Conservation (phyloP, 1,140 invertebrate genomes). For the Rhagoletis pomonella region DNA sequence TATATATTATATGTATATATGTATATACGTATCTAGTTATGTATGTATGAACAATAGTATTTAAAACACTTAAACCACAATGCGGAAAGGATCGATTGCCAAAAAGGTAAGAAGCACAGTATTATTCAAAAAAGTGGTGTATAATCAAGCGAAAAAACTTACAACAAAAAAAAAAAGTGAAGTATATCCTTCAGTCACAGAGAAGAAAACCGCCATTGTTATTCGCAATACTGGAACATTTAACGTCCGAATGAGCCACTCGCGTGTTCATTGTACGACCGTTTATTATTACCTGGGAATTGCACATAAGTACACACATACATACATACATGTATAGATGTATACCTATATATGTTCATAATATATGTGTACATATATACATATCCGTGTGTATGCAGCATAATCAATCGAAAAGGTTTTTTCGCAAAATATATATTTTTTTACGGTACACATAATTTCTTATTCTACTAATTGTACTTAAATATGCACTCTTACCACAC, state of each 20-base stretch:
- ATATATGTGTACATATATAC: background rate
- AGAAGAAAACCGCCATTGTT: constrained; percentile 38
- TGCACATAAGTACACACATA: background rate
- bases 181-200: constrained; percentile 19
- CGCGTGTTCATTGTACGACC: constrained; percentile 32
- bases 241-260: constrained; percentile 49
- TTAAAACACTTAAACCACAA: constrained; percentile 42
- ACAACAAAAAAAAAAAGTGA: background rate
- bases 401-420: background rate
- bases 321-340: background rate
- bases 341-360: no score
- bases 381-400: background rate
- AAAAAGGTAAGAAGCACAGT: constrained; percentile 6
- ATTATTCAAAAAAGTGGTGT: constrained; percentile 3
- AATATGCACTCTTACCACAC: constrained; percentile 42
- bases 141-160: constrained; percentile 9
- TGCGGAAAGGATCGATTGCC: constrained; percentile 39
- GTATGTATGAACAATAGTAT: constrained; percentile 2
- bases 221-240: background rate
- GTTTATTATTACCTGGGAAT: constrained; percentile 11
- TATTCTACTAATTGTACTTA: constrained; percentile 47
- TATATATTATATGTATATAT: no score
- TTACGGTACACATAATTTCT: constrained; percentile 21
- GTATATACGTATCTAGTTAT: no score
- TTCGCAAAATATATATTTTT: background rate